Percentiles rank a stretch among this genome's conserved stretches.
Evolutionary conservation across 2,113 vertebrate genomes (phyloP).

Genomic region (Lontra canadensis): DNA sequence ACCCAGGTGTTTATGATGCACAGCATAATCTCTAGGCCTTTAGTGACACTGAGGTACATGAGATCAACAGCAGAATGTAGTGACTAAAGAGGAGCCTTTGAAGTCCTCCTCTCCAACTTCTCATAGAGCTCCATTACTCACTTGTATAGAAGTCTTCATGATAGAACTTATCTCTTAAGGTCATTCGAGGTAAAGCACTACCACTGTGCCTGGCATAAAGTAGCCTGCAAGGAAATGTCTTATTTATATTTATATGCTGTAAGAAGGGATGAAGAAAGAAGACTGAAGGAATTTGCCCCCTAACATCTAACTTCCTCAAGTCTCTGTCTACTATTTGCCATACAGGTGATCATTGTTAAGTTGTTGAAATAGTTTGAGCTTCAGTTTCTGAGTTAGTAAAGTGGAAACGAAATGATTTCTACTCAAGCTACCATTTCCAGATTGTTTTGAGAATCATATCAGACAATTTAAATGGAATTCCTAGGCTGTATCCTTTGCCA

Average conservation of each 20-base stretch:
- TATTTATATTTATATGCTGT: not conserved
- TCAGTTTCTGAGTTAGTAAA: not conserved
- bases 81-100: not conserved
- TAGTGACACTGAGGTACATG: too few relatives aligned
- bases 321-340: not conserved
- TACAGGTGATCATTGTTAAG: not conserved
- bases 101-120: not conserved
- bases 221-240: not conserved
- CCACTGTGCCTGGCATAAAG: not conserved
- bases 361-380: not conserved
- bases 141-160: not conserved
- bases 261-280: not conserved
- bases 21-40: not conserved
- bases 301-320: not conserved
- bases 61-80: not conserved
- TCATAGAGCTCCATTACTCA: not conserved
- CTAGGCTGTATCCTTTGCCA: not conserved
- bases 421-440: not conserved
- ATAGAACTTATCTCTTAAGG: not conserved
- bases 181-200: not conserved
- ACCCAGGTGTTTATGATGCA: not conserved
- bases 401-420: not conserved
- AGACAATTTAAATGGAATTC: not conserved
- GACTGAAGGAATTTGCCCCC: not conserved
- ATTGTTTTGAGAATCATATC: not conserved